phyloP scores from a whole-genome alignment of 1,140 invertebrate species.

The Coelopa frigida region DNA sequence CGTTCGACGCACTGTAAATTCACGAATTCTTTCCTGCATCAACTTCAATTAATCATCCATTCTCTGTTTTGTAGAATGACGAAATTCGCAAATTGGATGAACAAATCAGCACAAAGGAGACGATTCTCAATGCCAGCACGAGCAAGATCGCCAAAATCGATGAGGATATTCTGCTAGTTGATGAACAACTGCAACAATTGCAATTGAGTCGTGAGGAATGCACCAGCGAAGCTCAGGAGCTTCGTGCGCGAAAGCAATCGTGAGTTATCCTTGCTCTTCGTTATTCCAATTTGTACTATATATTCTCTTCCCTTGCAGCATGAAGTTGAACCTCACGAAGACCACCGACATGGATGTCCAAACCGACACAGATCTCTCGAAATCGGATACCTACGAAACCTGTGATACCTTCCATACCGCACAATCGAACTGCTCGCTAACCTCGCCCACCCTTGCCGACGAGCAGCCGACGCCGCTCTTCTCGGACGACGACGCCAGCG shows the following conservation, averaged over 20 bases:
- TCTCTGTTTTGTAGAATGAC: conserved; percentile 26
- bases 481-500: conserved; percentile 34
- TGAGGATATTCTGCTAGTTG: conserved; percentile 56
- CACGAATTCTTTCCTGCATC: not conserved
- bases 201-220: conserved; percentile 46
- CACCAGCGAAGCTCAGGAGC: conserved; percentile 35
- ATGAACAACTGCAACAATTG: conserved; percentile 53
- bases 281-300: not conserved
- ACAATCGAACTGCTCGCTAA: conserved; percentile 46
- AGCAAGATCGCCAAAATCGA: conserved; percentile 45
- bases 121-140: conserved; percentile 37
- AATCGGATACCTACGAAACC: conserved; percentile 49
- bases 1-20: conserved; percentile 36
- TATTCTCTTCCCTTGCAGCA: conserved; percentile 11
- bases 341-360: conserved; percentile 22
- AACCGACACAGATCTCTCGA: conserved; percentile 30
- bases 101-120: conserved; percentile 38
- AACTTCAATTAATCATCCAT: not conserved
- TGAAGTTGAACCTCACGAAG: conserved; percentile 31
- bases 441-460: conserved; percentile 34
- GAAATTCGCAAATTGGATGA: conserved; percentile 38
- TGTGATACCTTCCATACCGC: conserved; percentile 71
- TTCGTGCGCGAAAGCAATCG: conserved; percentile 44
- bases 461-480: conserved; percentile 33
- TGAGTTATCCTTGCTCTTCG: conserved; percentile 20